Evolutionary conservation across 37 sponge, comb jelly and placozoan genomes (phyloP).

Genomic region (Agelas oroides): DNA sequence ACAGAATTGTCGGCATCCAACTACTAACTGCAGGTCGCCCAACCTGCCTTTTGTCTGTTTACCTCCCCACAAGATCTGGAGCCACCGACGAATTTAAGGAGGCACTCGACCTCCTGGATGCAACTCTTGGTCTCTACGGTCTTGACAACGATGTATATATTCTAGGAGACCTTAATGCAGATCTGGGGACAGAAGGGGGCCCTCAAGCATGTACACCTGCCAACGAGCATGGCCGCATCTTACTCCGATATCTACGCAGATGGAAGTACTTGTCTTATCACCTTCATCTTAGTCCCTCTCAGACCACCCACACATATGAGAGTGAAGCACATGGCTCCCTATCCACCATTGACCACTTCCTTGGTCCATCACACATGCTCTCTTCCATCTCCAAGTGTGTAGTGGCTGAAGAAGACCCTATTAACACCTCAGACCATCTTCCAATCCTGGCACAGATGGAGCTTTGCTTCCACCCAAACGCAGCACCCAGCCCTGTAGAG

Average conservation of each 20-base stretch:
- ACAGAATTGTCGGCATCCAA: too few species aligned
- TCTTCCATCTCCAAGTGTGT: too few species aligned
- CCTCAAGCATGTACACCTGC: neutral
- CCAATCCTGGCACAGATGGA: too few species aligned
- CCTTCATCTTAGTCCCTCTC: neutral
- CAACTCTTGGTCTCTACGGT: neutral
- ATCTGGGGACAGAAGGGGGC: conserved; percentile 6
- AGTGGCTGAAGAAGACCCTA: too few species aligned
- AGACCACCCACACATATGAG: neutral
- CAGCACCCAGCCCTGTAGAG: too few species aligned
- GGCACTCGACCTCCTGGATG: neutral
- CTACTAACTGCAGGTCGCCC: too few species aligned
- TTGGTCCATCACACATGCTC: neutral
- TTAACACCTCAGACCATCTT: too few species aligned
- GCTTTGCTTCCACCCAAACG: too few species aligned
- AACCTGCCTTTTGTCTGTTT: too few species aligned
- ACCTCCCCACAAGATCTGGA: too few species aligned
- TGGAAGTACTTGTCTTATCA: neutral
- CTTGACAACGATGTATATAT: neutral
- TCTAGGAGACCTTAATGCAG: conserved; percentile 20
- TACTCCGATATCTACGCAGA: neutral
- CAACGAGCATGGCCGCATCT: conserved; percentile 8
- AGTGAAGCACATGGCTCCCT: conserved; percentile 10
- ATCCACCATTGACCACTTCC: conserved; percentile 16
- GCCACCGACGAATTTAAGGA: conserved; percentile 1